phyloP scores from a whole-genome alignment of 2,888 invertebrate genomes.

The Nomada fucata region DNA sequence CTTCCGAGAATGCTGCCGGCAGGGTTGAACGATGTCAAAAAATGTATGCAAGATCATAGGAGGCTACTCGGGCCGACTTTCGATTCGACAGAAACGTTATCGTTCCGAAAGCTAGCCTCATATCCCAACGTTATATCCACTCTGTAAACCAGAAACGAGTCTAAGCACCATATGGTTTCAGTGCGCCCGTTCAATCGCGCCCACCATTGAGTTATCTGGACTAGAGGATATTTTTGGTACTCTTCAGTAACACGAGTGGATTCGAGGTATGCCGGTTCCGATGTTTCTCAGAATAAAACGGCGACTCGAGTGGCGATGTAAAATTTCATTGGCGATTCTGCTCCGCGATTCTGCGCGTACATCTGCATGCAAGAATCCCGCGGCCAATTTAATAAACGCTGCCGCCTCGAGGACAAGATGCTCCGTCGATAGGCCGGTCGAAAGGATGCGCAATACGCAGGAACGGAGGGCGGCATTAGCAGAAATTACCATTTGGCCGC shows the following conservation, averaged over 20 bases:
- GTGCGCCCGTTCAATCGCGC: slow-evolving; percentile 55
- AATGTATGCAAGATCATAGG: slow-evolving; percentile 17
- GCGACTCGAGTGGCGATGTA: not conserved
- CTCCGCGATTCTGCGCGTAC: not conserved
- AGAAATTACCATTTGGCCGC: slow-evolving; percentile 80
- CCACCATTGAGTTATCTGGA: slow-evolving; percentile 65
- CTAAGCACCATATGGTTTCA: slow-evolving; percentile 77
- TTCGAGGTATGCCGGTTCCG: slow-evolving; percentile 29
- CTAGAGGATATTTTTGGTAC: slow-evolving; percentile 65
- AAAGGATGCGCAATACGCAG: slow-evolving; percentile 70
- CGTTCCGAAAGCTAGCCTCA: slow-evolving; percentile 70
- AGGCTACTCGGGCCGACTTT: slow-evolving; percentile 24
- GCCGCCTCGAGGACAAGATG: slow-evolving; percentile 59
- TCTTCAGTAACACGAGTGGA: slow-evolving; percentile 38
- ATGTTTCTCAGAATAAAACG: slow-evolving; percentile 44
- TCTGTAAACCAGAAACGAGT: slow-evolving; percentile 79
- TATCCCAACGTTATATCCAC: slow-evolving; percentile 81
- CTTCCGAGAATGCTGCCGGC: not conserved
- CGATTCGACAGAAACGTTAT: slow-evolving; percentile 58
- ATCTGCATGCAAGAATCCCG: slow-evolving; percentile 4
- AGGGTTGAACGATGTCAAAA: slow-evolving; percentile 14
- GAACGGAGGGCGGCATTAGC: slow-evolving; percentile 73
- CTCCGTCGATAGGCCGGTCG: slow-evolving; percentile 54
- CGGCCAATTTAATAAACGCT: slow-evolving; percentile 67
- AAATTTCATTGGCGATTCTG: not conserved